A percentile compares a stretch with the other conserved stretches of the same genome.
These are phyloP conservation scores for Trypoxylon attenuatum DNA, from an alignment of 2,888 invertebrate species.

Conservation along the genomic window DNA sequence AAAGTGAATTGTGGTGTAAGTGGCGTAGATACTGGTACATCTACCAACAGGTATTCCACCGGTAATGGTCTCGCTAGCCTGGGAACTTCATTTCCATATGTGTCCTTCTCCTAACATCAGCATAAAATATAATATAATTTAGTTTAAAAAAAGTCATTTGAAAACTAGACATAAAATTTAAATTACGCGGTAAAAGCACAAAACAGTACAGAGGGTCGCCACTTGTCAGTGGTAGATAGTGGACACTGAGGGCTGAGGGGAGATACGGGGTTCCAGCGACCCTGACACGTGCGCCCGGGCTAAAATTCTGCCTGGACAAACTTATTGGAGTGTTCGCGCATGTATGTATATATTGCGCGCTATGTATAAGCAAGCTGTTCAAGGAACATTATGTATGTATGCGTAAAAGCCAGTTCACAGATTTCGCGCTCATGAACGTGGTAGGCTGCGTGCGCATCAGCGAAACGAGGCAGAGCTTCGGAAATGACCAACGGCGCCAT, in stretches of 20 bases:
- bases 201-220: too few relatives aligned
- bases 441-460: constrained; percentile 31
- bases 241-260: not conserved
- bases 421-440: constrained; percentile 6
- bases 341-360: too few relatives aligned
- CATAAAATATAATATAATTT: not conserved
- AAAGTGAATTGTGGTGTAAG: constrained; percentile 88
- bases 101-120: constrained; percentile 90
- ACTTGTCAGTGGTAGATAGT: not conserved
- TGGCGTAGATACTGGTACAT: constrained; percentile 96
- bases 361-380: constrained; percentile 11
- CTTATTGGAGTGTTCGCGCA: constrained; percentile 11
- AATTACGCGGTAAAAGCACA: too few relatives aligned
- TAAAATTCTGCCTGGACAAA: not conserved
- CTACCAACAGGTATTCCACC: constrained; percentile 97
- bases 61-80: constrained; percentile 95
- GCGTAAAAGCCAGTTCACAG: constrained; percentile 41
- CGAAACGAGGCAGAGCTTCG: constrained; percentile 29
- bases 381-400: constrained; percentile 2
- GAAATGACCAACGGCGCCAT: constrained; percentile 30
- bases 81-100: constrained; percentile 97
- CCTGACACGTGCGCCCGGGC: constrained; percentile 1
- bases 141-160: too few relatives aligned
- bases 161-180: too few relatives aligned
- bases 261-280: not conserved